A percentile compares a stretch with the other conserved stretches of the same genome.
These are phyloP conservation scores for Idris sp. DNA, from an alignment of 1,140 invertebrate species.

Conservation along the genomic window DNA sequence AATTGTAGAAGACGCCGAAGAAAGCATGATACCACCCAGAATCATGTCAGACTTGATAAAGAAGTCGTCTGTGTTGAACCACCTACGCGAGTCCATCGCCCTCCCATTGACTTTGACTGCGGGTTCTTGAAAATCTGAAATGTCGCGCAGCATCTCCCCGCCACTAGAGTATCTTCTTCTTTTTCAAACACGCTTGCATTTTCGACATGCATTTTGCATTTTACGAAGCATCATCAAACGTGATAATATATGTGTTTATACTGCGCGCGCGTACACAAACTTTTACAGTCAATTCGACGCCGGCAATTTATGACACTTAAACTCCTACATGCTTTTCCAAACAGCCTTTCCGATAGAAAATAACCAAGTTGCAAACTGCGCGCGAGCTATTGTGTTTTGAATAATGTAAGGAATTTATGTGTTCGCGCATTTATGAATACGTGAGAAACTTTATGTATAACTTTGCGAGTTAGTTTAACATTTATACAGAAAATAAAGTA, in stretches of 20 bases:
- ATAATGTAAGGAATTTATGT: slow-evolving; percentile 21
- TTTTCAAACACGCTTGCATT: slow-evolving; percentile 17
- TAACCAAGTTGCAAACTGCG: slow-evolving; percentile 9
- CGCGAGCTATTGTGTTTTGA: slow-evolving; percentile 13
- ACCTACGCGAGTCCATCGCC: slow-evolving; percentile 58
- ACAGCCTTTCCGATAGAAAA: slow-evolving; percentile 30
- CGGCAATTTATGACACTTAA: slow-evolving; percentile 43
- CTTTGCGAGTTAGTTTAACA: too few species aligned
- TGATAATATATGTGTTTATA: slow-evolving; percentile 48
- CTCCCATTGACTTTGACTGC: slow-evolving; percentile 35
- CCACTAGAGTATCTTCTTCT: too few species aligned
- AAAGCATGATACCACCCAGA: slow-evolving; percentile 62
- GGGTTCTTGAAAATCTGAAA: slow-evolving; percentile 58
- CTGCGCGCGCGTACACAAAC: slow-evolving; percentile 12
- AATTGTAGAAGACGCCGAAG: slow-evolving; percentile 64
- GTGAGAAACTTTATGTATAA: not conserved
- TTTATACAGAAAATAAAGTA: too few species aligned
- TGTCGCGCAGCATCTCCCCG: too few species aligned
- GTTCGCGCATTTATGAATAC: slow-evolving; percentile 20
- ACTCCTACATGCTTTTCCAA: slow-evolving; percentile 39
- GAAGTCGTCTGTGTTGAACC: slow-evolving; percentile 57
- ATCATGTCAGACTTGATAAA: slow-evolving; percentile 63
- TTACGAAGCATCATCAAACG: slow-evolving; percentile 34
- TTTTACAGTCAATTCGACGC: slow-evolving; percentile 46
- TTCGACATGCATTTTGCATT: slow-evolving; percentile 36